phyloP scores from a whole-genome alignment of 2,113 vertebrate species.

The Eclectus roratus region DNA sequence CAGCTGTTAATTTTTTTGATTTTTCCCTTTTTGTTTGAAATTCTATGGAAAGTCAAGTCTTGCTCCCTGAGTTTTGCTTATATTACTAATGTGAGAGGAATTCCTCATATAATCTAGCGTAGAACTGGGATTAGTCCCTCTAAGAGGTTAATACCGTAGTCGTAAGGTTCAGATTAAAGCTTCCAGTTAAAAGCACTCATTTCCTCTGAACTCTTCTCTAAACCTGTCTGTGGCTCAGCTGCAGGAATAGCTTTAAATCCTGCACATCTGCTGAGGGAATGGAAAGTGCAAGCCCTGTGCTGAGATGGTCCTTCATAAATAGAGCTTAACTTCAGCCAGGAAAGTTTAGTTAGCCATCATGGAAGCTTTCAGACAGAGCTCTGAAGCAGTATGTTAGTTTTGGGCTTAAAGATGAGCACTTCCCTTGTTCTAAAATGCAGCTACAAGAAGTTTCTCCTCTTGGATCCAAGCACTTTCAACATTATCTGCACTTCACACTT shows the following conservation, averaged over 20 bases:
- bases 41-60: not conserved
- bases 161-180: not conserved
- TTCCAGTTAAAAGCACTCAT: not conserved
- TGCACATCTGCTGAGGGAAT: not conserved
- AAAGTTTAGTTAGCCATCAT: not conserved
- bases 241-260: not conserved
- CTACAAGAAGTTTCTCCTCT: not conserved
- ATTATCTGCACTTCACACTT: not conserved
- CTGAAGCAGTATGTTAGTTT: not conserved
- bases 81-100: not conserved
- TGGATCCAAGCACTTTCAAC: not conserved
- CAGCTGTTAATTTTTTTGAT: not conserved
- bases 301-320: not conserved
- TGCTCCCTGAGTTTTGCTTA: not conserved
- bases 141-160: not conserved
- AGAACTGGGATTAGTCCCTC: not conserved
- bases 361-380: not conserved
- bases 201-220: not conserved
- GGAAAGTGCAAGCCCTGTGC: not conserved
- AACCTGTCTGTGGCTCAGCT: not conserved
- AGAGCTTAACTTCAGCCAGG: not conserved
- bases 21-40: not conserved
- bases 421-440: not conserved
- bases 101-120: not conserved
- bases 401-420: not conserved